phyloP scores from a whole-genome alignment of 2,113 vertebrate species.

The Corythornis cristatus region DNA sequence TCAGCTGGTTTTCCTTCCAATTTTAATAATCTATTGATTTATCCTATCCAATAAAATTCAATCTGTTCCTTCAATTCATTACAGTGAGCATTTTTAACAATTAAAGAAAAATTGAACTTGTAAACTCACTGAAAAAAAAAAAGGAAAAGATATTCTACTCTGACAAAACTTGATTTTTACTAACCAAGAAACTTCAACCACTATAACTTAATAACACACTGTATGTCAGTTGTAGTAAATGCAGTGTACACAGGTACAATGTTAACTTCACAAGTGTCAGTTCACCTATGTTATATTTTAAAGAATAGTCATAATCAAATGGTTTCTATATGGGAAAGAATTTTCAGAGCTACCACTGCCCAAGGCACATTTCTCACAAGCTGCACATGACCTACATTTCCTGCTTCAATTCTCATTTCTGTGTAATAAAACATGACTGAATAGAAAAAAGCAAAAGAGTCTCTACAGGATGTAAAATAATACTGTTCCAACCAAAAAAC shows the following conservation, averaged over 20 bases:
- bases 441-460: not conserved
- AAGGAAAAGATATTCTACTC: not conserved
- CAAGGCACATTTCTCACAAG: not conserved
- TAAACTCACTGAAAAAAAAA: not conserved
- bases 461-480: not conserved
- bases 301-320: not conserved
- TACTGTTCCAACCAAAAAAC: not conserved
- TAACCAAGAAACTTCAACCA: not conserved
- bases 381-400: conserved; percentile 50
- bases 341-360: not conserved
- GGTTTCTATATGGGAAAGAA: not conserved
- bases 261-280: not conserved
- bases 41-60: not conserved
- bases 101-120: not conserved
- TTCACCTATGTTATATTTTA: not conserved
- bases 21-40: not conserved
- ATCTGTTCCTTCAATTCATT: not conserved
- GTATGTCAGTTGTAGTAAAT: not conserved
- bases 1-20: not conserved
- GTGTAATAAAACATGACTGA: not conserved
- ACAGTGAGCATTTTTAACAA: not conserved
- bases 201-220: not conserved
- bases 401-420: conserved; percentile 9
- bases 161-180: not conserved
- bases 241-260: not conserved